These are phyloP conservation scores for Ceryle rudis DNA, from an alignment of 2,797 vertebrate genomes.

Conservation along the genomic window DNA sequence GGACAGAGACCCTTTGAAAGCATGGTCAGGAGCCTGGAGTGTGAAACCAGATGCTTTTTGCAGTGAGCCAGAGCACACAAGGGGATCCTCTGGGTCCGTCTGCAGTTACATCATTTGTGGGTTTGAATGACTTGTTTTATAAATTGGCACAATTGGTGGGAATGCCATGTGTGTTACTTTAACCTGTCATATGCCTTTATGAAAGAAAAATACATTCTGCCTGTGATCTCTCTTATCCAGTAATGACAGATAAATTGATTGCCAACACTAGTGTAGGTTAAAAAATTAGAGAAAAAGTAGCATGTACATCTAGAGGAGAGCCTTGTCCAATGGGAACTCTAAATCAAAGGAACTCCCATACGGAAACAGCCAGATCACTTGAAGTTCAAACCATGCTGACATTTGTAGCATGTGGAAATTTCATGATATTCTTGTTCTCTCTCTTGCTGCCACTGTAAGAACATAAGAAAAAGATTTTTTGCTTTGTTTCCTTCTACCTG, in stretches of 20 bases:
- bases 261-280: not conserved
- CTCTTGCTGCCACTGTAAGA: constrained; percentile 23
- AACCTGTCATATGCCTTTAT: not conserved
- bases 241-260: constrained; percentile 45
- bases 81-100: not conserved
- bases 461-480: not conserved
- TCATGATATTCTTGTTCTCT: constrained; percentile 8
- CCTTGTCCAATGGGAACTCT: constrained; percentile 18
- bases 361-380: constrained; percentile 60
- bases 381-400: constrained; percentile 47
- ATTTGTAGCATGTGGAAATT: constrained; percentile 26
- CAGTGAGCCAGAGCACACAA: not conserved
- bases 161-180: constrained; percentile 4
- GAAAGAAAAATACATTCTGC: constrained; percentile 44
- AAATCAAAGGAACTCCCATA: constrained; percentile 52
- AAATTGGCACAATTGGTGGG: constrained; percentile 48
- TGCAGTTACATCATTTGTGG: not conserved
- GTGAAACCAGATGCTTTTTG: constrained; percentile 42
- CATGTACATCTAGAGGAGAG: constrained; percentile 9
- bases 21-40: not conserved
- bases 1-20: constrained; percentile 39
- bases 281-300: constrained; percentile 41
- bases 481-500: not conserved
- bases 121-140: constrained; percentile 53
- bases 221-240: constrained; percentile 51